phyloP scores from a whole-genome alignment of 1,140 invertebrate genomes.

The Aphelinus certus region DNA sequence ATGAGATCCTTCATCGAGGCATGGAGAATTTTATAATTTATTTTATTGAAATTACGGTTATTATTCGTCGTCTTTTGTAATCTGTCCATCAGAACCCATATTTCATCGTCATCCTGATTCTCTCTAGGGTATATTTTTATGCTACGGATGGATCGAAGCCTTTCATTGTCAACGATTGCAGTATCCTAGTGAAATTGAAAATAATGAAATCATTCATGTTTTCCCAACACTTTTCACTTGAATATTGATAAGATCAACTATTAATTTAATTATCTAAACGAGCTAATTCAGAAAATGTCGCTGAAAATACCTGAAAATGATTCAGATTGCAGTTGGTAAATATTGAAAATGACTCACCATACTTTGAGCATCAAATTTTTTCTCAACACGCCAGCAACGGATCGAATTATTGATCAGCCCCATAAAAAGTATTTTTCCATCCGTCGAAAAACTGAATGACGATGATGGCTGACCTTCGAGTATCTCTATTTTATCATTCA shows the following conservation, averaged over 20 bases:
- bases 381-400: not conserved
- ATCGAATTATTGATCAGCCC: not conserved
- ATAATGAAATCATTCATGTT: not conserved
- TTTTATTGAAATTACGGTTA: conserved; percentile 5
- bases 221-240: not conserved
- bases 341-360: too few relatives aligned
- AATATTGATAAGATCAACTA: not conserved
- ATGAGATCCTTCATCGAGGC: conserved; percentile 2
- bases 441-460: not conserved
- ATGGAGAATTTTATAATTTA: conserved; percentile 6
- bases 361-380: too few relatives aligned
- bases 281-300: too few relatives aligned
- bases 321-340: too few relatives aligned
- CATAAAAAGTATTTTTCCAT: not conserved
- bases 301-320: too few relatives aligned
- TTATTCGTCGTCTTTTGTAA: conserved; percentile 15
- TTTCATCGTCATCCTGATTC: not conserved
- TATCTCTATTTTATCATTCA: too few relatives aligned
- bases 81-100: not conserved
- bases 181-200: not conserved
- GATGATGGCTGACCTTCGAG: not conserved
- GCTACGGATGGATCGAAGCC: conserved; percentile 1
- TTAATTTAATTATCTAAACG: not conserved
- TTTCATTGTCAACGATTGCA: conserved; percentile 2
- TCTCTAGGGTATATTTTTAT: not conserved